A percentile compares a stretch with the other conserved stretches of the same genome.
These are phyloP conservation scores for Amazona guildingii DNA, from an alignment of 2,113 vertebrate species.

Conservation along the genomic window DNA sequence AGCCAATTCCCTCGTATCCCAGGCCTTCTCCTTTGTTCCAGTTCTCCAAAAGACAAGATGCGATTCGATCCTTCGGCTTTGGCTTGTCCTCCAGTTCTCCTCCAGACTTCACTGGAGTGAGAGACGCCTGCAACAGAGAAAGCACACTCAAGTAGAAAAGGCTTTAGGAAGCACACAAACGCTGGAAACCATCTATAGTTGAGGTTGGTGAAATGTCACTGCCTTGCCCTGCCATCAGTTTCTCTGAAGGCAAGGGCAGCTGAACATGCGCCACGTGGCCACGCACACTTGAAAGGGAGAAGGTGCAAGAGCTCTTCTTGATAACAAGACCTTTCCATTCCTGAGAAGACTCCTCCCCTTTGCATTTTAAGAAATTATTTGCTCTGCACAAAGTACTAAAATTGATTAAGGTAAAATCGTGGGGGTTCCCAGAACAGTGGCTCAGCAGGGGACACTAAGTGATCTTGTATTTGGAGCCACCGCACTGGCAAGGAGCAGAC, in stretches of 20 bases:
- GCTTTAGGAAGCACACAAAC: neutral
- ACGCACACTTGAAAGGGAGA: neutral
- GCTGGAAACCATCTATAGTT: neutral
- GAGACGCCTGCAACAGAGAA: conserved; percentile 78
- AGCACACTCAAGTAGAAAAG: neutral
- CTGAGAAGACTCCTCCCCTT: neutral
- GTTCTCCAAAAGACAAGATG: conserved; percentile 91
- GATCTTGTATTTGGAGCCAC: neutral
- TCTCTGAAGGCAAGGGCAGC: neutral
- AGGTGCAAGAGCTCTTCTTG: neutral
- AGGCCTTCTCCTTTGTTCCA: conserved; percentile 96
- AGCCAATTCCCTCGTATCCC: conserved; percentile 91
- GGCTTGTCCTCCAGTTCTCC: conserved; percentile 91
- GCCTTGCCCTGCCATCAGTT: neutral
- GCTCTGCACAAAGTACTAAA: neutral
- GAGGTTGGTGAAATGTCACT: neutral
- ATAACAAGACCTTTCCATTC: neutral
- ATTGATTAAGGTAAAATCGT: neutral
- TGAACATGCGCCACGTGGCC: neutral
- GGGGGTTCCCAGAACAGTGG: neutral
- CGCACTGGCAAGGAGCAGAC: neutral
- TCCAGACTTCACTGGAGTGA: conserved; percentile 90
- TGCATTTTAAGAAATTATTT: neutral
- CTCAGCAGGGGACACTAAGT: neutral
- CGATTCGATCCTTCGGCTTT: conserved; percentile 90